Conservation (phyloP, 1,140 invertebrate genomes). For the Oryctes rhinoceros region DNA sequence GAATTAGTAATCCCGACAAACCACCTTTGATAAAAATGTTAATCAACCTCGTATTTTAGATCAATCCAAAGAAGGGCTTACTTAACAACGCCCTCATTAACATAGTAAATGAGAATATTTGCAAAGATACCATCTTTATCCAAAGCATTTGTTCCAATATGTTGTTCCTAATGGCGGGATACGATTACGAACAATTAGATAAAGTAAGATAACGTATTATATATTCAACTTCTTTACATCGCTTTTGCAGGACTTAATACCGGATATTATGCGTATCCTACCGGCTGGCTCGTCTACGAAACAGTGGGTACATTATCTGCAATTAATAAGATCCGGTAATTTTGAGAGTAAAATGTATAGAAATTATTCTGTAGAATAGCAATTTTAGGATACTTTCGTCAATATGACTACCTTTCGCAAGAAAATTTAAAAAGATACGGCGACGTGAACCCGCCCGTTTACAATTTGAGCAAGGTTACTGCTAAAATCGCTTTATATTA, state of each 20-base stretch:
- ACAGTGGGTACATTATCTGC: slow-evolving; percentile 37
- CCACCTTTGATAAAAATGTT: neutral
- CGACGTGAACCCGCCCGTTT: slow-evolving; percentile 67
- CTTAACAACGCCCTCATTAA: neutral
- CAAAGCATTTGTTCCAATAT: slow-evolving; percentile 64
- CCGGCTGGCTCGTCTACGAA: slow-evolving; percentile 33
- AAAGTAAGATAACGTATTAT: slow-evolving; percentile 42
- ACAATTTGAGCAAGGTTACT: slow-evolving; percentile 67
- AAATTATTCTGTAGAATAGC: neutral
- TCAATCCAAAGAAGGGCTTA: neutral
- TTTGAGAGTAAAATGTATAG: slow-evolving; percentile 51
- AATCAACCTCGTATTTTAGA: neutral
- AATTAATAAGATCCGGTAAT: slow-evolving; percentile 45
- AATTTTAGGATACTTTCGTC: slow-evolving; percentile 16
- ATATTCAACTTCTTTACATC: too few relatives aligned
- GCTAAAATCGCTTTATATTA: slow-evolving; percentile 65
- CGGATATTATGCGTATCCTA: neutral
- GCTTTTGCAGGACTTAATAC: neutral
- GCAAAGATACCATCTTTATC: slow-evolving; percentile 58
- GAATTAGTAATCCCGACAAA: neutral
- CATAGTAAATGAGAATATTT: slow-evolving; percentile 50
- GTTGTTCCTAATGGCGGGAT: slow-evolving; percentile 66
- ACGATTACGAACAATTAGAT: slow-evolving; percentile 63
- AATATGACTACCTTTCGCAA: slow-evolving; percentile 9
- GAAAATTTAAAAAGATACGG: slow-evolving; percentile 58